Evolutionary conservation across 2,113 vertebrate species (phyloP).

Genomic region (Ailurus styani): DNA sequence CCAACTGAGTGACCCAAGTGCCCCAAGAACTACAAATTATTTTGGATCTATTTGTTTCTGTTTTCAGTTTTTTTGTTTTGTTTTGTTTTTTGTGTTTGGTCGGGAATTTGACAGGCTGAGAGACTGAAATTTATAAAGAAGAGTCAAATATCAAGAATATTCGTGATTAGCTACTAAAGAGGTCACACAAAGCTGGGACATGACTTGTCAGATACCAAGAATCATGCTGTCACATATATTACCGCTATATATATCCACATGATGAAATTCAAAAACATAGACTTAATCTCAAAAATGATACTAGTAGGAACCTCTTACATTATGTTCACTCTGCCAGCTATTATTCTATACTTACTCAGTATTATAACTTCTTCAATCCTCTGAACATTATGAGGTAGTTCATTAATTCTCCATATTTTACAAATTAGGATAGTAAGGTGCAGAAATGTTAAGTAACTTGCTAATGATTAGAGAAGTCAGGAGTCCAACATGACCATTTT

Average conservation of each 20-base stretch:
- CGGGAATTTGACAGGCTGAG: not conserved
- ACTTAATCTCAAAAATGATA: not conserved
- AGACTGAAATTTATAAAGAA: not conserved
- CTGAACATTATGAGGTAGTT: not conserved
- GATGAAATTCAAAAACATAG: not conserved
- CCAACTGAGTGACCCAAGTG: too few relatives aligned
- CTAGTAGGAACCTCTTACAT: not conserved
- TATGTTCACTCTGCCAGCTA: not conserved
- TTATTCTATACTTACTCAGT: not conserved
- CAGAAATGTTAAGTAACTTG: not conserved
- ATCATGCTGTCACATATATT: not conserved
- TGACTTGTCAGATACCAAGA: not conserved
- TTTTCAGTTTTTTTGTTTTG: not conserved
- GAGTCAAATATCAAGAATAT: not conserved
- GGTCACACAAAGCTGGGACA: not conserved
- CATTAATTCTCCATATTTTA: not conserved
- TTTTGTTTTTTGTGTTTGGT: not conserved
- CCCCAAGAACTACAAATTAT: not conserved
- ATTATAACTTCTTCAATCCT: not conserved
- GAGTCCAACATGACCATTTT: not conserved
- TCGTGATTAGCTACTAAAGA: not conserved
- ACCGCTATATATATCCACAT: not conserved
- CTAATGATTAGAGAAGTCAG: not conserved
- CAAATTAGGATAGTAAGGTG: not conserved
- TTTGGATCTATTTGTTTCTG: not conserved